Conservation (phyloP, 2,888 invertebrate species). For the Phaedon cochleariae region DNA sequence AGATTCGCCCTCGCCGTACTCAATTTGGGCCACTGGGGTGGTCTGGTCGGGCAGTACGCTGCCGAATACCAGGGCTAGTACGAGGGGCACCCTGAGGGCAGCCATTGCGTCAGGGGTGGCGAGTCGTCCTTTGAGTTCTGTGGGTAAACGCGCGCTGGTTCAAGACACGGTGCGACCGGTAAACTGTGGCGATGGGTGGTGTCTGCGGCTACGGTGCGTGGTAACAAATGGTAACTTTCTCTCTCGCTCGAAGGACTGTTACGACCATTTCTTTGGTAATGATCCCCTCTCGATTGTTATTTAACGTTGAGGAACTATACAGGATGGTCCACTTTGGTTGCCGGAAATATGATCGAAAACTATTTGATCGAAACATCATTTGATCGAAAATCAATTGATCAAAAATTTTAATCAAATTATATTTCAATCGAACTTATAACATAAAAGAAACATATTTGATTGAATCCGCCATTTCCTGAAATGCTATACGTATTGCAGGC, state of each 20-base stretch:
- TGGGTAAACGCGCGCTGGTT: slow-evolving; percentile 38
- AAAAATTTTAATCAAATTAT: too few relatives aligned
- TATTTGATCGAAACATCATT: too few relatives aligned
- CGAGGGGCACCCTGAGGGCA: slow-evolving; percentile 28
- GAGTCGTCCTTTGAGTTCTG: slow-evolving; percentile 19
- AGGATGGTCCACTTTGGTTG: background rate
- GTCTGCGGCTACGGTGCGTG: background rate
- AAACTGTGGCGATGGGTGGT: background rate
- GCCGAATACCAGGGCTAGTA: slow-evolving; percentile 26
- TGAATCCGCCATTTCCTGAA: too few relatives aligned
- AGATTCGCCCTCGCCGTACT: slow-evolving; percentile 50
- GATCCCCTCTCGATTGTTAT: slow-evolving; percentile 43
- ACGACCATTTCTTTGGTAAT: slow-evolving; percentile 46
- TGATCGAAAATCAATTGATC: too few relatives aligned
- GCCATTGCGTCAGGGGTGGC: background rate
- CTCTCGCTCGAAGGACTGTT: slow-evolving; percentile 41
- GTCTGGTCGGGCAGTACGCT: slow-evolving; percentile 24
- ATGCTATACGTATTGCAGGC: too few relatives aligned
- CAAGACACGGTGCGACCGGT: slow-evolving; percentile 25
- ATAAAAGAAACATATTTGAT: too few relatives aligned
- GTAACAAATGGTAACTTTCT: slow-evolving; percentile 40
- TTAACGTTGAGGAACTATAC: slow-evolving; percentile 40
- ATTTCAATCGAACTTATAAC: too few relatives aligned
- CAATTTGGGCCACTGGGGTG: slow-evolving; percentile 23
- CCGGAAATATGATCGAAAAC: too few relatives aligned